Evolutionary conservation across 2,113 vertebrate species (phyloP), one percentile per base, ranked within the genome.

Genomic region (Pseudorhombus dupliciocellatus): DNA sequence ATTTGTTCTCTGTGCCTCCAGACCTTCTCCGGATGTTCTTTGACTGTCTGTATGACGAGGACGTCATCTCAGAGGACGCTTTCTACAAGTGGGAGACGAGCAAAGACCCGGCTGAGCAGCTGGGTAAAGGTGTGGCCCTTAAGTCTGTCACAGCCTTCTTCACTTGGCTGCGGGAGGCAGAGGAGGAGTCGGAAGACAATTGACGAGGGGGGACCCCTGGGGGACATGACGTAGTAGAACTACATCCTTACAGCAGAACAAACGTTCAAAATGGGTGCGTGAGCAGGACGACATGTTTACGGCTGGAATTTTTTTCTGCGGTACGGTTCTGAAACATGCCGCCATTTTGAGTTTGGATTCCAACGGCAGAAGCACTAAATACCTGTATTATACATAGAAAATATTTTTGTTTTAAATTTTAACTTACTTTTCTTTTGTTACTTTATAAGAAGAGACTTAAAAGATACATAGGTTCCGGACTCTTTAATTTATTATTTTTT

Each of bases 401-500:
- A 96, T 95, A 95, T 96, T 96, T 96, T 97, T 95, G 95, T 95
- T 96, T 94, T 93, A 93, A 94, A 93, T 90, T 96, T 96, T 95
- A 95, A 95, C 77, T 94, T 95, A 93, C 89, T 91, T 92, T 95
- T 93, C 73, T 90, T 94, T 92, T 94, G 92, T 95, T 93, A 94
- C 96, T 97, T 97, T 96, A 96, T 95, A 96, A 96, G 87, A 84
- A 97, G 87, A 95, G 94, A 96, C 95, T 97, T 94, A 94, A 88
- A 93, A 92, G 88, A 92, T 88, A 84, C 88, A 94, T 94, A 95
- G 91, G 94, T 94, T 94, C 91, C 92, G 93, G 94, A 95, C 94
- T 96, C 87, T 94, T 95, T 98, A 98, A 98, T 98, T 99, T 98
- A 99, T 97, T 97, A 94, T 97, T 98, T 94, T 94, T 95, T 97